A percentile compares a stretch with the other conserved stretches of the same genome.
phyloP scores from a whole-genome alignment of 2,888 invertebrate genomes.

The Creontiades dilutus region DNA sequence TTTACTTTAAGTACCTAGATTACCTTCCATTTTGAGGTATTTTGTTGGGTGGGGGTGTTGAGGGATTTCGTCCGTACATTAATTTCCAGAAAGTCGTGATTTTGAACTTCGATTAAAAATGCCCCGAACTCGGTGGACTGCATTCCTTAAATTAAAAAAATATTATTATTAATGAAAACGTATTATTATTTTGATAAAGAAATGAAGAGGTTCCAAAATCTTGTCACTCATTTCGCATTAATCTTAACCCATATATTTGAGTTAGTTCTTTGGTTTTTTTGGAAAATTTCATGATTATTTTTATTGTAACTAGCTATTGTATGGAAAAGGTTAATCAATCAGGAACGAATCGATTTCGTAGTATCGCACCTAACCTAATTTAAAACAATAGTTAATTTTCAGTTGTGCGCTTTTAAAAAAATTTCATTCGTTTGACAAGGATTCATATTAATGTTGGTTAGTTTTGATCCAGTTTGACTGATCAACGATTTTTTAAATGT shows the following conservation, averaged over 20 bases:
- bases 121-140: background rate
- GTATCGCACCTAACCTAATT: background rate
- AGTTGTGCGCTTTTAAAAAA: background rate
- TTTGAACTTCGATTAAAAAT: background rate
- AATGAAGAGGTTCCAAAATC: too few species aligned
- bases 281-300: background rate
- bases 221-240: background rate
- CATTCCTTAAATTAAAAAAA: background rate
- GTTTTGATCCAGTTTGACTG: constrained; percentile 48
- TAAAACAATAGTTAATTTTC: background rate
- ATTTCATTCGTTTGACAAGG: background rate
- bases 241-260: background rate
- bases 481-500: constrained; percentile 1
- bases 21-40: background rate
- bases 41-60: background rate
- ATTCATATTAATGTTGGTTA: background rate
- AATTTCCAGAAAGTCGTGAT: background rate
- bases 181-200: background rate
- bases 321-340: too few species aligned
- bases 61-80: too few species aligned
- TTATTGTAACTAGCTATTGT: background rate
- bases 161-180: background rate
- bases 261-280: background rate
- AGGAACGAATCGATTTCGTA: background rate
- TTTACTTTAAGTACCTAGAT: background rate